Percentiles rank a stretch among this genome's conserved stretches.
Conservation (phyloP, 2,113 vertebrate species). For the Hydrochoerus hydrochaeris region DNA sequence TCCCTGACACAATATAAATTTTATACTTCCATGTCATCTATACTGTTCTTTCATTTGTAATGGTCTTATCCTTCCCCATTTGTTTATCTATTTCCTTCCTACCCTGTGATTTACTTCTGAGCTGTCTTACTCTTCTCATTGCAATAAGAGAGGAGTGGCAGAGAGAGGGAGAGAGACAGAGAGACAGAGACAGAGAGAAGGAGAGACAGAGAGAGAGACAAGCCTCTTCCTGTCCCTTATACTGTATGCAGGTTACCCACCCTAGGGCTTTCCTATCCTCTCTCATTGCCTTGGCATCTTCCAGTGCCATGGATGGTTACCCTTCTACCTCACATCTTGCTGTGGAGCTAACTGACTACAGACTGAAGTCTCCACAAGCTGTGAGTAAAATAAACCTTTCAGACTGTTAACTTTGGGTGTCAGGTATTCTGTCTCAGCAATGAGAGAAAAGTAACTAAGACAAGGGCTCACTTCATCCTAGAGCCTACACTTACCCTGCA, state of each 20-base stretch:
- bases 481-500: neutral
- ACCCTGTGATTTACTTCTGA: neutral
- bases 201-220: too few relatives aligned
- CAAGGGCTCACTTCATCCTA: neutral
- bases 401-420: too few relatives aligned
- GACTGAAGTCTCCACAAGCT: neutral
- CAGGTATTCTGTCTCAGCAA: too few relatives aligned
- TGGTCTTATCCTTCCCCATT: neutral
- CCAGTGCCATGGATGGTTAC: neutral
- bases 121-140: neutral
- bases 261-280: neutral
- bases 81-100: neutral
- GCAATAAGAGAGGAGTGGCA: too few relatives aligned
- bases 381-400: neutral
- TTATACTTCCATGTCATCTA: neutral
- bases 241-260: neutral
- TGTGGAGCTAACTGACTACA: neutral
- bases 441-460: too few relatives aligned
- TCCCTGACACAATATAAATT: neutral
- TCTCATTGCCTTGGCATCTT: neutral
- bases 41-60: neutral
- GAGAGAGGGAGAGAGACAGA: too few relatives aligned
- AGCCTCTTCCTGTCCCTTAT: neutral
- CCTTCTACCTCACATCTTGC: neutral
- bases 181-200: too few relatives aligned